These are phyloP conservation scores for Drosophila grimshawi DNA, from an alignment of 1,140 invertebrate species.

Conservation along the genomic window DNA sequence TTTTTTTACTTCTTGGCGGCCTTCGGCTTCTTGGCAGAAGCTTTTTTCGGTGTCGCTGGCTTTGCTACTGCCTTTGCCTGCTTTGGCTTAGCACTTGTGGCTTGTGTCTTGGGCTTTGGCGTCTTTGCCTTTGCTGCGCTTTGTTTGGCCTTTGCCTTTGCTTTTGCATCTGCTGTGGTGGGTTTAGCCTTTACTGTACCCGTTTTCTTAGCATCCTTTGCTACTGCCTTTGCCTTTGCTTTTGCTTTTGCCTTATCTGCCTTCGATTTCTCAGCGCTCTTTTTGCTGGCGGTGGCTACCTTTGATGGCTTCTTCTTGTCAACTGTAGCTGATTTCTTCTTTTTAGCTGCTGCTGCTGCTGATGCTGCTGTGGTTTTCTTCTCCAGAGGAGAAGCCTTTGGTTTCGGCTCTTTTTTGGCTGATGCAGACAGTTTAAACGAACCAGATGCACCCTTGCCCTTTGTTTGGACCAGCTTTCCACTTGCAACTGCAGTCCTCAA, in stretches of 20 bases:
- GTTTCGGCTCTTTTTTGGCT: conserved; percentile 57
- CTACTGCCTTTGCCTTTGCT: not conserved
- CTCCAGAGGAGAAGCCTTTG: conserved; percentile 40
- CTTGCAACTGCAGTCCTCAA: conserved; percentile 86
- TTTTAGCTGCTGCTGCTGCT: conserved; percentile 25
- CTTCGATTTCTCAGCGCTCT: conserved; percentile 52
- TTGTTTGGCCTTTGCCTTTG: too few relatives aligned
- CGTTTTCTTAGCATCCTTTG: conserved; percentile 39
- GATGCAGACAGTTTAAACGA: conserved; percentile 86
- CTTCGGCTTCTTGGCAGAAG: too few relatives aligned
- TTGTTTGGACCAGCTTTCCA: conserved; percentile 86
- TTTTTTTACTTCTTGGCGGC: too few relatives aligned
- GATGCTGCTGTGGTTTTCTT: conserved; percentile 36
- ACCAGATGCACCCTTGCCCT: conserved; percentile 87
- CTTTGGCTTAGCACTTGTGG: too few relatives aligned
- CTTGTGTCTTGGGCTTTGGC: too few relatives aligned
- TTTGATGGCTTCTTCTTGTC: conserved; percentile 47
- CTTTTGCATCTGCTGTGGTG: not conserved
- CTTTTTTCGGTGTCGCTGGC: too few relatives aligned
- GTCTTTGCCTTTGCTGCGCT: too few relatives aligned
- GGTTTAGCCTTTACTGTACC: conserved; percentile 33
- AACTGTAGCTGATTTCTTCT: conserved; percentile 57
- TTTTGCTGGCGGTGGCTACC: conserved; percentile 36
- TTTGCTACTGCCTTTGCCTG: too few relatives aligned
- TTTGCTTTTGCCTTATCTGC: conserved; percentile 49